Evolutionary conservation across 2,797 vertebrate genomes (phyloP), one percentile per base, ranked within the genome.

Genomic region (Atherinosoma microstoma): DNA sequence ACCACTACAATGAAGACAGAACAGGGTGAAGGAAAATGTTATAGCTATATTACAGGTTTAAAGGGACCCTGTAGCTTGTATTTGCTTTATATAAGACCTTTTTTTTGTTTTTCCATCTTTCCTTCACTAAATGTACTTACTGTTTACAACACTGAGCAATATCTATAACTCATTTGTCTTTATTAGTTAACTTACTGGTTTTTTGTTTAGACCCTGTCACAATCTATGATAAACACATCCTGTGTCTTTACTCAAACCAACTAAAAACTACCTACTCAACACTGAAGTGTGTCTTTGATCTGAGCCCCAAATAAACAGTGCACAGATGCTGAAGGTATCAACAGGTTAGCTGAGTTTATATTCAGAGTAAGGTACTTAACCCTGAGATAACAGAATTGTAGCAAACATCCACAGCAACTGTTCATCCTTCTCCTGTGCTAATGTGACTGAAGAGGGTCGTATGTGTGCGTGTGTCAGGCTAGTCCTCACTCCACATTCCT

Each of bases 281-380:
- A 64, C 32, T 63, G 16, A 64, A 73, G 36, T 67, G 24, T 53
- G 57, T 73, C 27, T 90, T 87, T 90, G 80, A 91, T 90, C 80
- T 67, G 0, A 4, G 59, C 15, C 58, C 58, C 67, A 73, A 75
- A 83, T 80, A 59, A 86, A 87, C 89, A 73, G 71, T 56, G 67
- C 69, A 64, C 91, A 91, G 86, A 91, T 92, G 91, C 71, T 86
- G 56, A n/a, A 22, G 56, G 35, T 61, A 84, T 88, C 84, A 91
- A 85, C 83, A 87, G 71, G 60, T 66, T 64, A 54, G 67, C 42
- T 64, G 60, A 20, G 60, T 74, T 84, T 80, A 70, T 36, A 38
- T 24, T 62, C 47, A 32, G 27, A 30, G 18, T 30, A 24, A 75
- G 32, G 61, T 32, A 11, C 24, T 49, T 49, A 34, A 61, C 27